Base-by-base conservation (phyloP, 2,888 invertebrate genomes). In the Campopleginae sp. region DNA sequence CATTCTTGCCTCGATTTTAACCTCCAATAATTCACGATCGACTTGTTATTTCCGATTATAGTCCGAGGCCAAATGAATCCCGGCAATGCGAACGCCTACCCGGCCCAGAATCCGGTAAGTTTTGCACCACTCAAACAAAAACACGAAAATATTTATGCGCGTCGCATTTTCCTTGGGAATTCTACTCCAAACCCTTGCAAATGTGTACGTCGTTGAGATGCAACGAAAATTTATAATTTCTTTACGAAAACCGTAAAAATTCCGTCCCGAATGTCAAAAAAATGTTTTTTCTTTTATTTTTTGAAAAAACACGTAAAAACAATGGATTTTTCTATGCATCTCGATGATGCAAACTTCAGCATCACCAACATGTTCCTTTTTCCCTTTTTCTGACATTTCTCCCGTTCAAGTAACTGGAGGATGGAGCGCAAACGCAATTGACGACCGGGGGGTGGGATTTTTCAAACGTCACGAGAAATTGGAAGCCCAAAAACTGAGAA, bases 41-140 rank as follows among this genome's bases (percentile, higher is more conserved):
- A 58, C 27, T 58, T 4, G 27, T 58, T 58, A 58, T 58, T 58
- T 33, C 10, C 17, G 44, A 70, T 82, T 82, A 68, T 27, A 85
- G 85, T 51, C 65, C 82, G 85, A n/a, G 76, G 75, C n/a, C 82
- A 75, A 65, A 85, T 85, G 85, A 85, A 85, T 82, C 27, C 82
- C 1, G 85, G 75, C 51, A 82, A 79, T 44, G 81, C 77, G 54
- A 85, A 81, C 66, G 72, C 77, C 31, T 85, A 82, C 33, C 82
- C 74, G 68, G 61, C 63, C n/a, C 65, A 51, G 17, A 79, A 82
- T 70, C 31, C 82, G 79, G 85, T 85, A 85, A 85, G 85, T 85
- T 71, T 48, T 58, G 27, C 58, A 27, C 14, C 27, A 58, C 1
- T 58, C 14, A 58, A 44, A 33, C 23, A 14, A 31, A 33, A 19